Evolutionary conservation across 2,797 vertebrate species (phyloP).

Genomic region (Sphenodon punctatus): DNA sequence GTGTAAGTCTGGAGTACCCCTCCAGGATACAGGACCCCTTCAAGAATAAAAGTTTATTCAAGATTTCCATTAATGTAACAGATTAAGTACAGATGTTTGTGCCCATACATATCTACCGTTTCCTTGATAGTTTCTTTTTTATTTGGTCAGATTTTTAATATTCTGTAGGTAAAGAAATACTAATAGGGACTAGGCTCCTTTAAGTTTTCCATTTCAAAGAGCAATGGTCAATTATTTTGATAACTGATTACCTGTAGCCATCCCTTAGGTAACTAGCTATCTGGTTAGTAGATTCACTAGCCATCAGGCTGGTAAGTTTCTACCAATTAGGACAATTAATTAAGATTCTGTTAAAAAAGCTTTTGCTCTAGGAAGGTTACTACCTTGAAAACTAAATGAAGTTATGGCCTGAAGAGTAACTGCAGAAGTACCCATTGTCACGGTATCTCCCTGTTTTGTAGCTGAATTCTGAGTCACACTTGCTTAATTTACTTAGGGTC

Average conservation of each 20-base stretch:
- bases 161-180: constrained; percentile 19
- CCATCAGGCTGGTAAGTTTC: background rate
- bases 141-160: constrained; percentile 30
- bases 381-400: constrained; percentile 28
- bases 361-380: background rate
- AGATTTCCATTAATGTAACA: constrained; percentile 3
- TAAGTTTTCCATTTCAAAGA: background rate
- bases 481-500: constrained; percentile 54
- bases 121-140: constrained; percentile 13
- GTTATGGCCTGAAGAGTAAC: constrained; percentile 17
- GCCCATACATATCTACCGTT: background rate
- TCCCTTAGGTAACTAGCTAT: background rate
- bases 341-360: constrained; percentile 28
- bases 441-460: constrained; percentile 21
- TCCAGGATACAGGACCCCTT: too few relatives aligned
- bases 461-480: constrained; percentile 59
- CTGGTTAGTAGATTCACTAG: background rate
- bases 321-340: constrained; percentile 11
- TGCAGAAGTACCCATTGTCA: constrained; percentile 41
- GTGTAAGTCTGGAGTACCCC: constrained; percentile 27
- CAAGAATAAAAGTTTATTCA: constrained; percentile 37
- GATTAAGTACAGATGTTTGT: background rate
- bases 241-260: background rate
- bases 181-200: constrained; percentile 24
- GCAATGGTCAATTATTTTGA: background rate